Base-by-base conservation (phyloP, 2,888 invertebrate species). In the Arge pagana region DNA sequence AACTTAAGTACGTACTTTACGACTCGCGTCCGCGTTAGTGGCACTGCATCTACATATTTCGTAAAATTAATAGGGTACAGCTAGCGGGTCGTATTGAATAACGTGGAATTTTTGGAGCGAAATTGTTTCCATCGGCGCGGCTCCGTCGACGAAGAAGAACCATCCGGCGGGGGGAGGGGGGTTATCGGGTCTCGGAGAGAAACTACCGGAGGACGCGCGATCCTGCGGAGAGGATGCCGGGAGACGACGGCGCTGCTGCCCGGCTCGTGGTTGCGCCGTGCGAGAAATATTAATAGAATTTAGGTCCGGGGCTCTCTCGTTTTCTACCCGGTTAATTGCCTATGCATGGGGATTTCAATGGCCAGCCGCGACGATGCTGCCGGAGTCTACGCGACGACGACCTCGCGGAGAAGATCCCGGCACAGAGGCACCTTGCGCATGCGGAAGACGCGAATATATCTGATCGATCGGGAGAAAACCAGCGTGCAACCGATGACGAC, bases 1-100 rank as follows among this genome's bases (percentile, higher is more conserved):
- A 51, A 51, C 50, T 51, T 51, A 51, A 51, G 50, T 51, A 51
- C 35, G 43, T 51, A 51, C 50, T 51, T 51, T 51, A 51, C 42
- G 50, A 42, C 26, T 42, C 43, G 42, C 50, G 43, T 51, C 43
- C 33, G n/a, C n/a, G 41, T 51, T 51, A 51, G 41, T 26, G 50
- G 50, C 50, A 36, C 28, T 51, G 43, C 50, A 35, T 41, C 50
- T 42, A 42, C 50, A 42, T 51, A 51, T 51, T 43, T 51, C 43
- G 41, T 42, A 51, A 51, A 51, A 51, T 51, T 51, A 51, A 51
- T 51, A 51, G 50, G 50, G 41, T 41, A 51, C 18, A 35, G 41
- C 41, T 43, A 43, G 50, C 48, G 36, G 48, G 26, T 33, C 16
- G 21, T 51, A 51, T 51, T 42, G 40, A 42, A 42, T 42, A 35